Percentiles rank a stretch among this genome's conserved stretches.
Conservation (phyloP, 2,797 vertebrate genomes). For the Anguilla marmorata region DNA sequence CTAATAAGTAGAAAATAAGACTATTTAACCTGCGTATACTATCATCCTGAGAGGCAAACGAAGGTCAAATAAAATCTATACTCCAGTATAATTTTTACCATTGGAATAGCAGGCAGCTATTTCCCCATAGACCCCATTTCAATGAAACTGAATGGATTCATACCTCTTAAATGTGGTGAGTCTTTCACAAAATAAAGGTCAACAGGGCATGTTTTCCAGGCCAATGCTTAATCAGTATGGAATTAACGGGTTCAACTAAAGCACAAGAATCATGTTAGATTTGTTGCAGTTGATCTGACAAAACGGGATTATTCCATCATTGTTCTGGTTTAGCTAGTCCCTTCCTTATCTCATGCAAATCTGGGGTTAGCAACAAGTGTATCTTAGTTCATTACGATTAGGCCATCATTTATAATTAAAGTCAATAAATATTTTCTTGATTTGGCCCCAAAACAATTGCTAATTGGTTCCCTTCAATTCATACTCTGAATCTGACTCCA, state of each 20-base stretch:
- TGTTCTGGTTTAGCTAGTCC: background rate
- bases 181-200: background rate
- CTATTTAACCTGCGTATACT: background rate
- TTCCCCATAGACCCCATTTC: too few relatives aligned
- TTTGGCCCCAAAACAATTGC: conserved; percentile 27
- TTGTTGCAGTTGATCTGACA: conserved; percentile 3
- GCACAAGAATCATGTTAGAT: background rate
- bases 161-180: background rate
- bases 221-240: background rate
- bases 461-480: conserved; percentile 33
- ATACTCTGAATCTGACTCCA: conserved; percentile 26
- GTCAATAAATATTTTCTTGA: conserved; percentile 28
- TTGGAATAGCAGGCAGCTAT: background rate
- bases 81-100: background rate
- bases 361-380: background rate
- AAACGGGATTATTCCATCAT: background rate
- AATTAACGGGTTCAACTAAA: background rate
- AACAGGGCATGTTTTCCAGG: background rate
- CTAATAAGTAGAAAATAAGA: background rate
- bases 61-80: background rate
- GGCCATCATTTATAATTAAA: conserved; percentile 33
- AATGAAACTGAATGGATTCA: background rate
- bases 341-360: background rate
- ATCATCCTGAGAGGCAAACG: background rate
- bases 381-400: background rate